Evolutionary conservation across 2,797 vertebrate species (phyloP).

Genomic region (Potorous gilbertii): DNA sequence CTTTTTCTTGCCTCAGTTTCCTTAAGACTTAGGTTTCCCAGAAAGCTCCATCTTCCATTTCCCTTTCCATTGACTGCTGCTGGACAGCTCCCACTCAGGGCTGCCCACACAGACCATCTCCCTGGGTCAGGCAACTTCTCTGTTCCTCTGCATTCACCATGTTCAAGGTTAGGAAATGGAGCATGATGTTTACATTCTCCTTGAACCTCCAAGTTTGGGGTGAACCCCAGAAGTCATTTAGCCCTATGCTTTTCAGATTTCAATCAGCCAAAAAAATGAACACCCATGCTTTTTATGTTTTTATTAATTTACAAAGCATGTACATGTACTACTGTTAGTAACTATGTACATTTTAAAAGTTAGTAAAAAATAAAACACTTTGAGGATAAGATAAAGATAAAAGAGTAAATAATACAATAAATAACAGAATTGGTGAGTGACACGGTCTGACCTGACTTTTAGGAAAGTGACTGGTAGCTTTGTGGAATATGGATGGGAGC

Average conservation of each 20-base stretch:
- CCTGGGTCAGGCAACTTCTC: not conserved
- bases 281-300: not conserved
- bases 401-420: not conserved
- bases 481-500: not conserved
- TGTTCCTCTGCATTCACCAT: not conserved
- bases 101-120: not conserved
- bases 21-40: not conserved
- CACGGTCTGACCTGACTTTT: not conserved
- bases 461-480: not conserved
- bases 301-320: not conserved
- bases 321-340: not conserved
- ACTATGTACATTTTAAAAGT: not conserved
- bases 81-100: not conserved
- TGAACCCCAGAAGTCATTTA: not conserved
- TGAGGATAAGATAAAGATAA: not conserved
- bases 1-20: not conserved
- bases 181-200: not conserved
- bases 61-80: not conserved
- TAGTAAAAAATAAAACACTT: not conserved
- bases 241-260: not conserved
- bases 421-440: not conserved
- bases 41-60: not conserved
- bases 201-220: not conserved
- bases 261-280: not conserved
- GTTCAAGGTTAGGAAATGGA: not conserved